These are phyloP conservation scores for Coryphaenoides rupestris DNA, from an alignment of 2,113 vertebrate species.

Conservation along the genomic window DNA sequence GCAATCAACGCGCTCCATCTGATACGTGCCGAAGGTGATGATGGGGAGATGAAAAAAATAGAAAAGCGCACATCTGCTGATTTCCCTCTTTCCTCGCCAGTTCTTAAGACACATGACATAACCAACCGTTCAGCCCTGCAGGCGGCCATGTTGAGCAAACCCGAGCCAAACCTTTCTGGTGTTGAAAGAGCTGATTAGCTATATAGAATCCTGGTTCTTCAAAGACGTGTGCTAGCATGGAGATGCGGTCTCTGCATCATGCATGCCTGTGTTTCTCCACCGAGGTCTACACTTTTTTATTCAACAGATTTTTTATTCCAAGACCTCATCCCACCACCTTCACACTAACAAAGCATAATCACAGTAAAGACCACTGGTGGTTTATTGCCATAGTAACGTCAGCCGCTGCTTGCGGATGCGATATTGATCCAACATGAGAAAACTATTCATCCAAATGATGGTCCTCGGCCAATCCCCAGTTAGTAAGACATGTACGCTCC, in stretches of 20 bases:
- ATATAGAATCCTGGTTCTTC: too few relatives aligned
- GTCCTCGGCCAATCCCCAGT: not conserved
- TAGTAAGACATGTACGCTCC: slow-evolving; percentile 1
- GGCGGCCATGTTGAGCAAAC: too few relatives aligned
- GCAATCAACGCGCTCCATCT: not conserved
- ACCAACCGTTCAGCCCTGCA: not conserved
- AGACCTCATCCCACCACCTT: not conserved
- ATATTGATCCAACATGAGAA: not conserved
- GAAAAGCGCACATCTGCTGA: not conserved
- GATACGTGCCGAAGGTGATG: not conserved
- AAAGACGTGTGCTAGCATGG: too few relatives aligned
- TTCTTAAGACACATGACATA: not conserved
- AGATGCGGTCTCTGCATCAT: too few relatives aligned
- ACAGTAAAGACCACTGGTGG: not conserved
- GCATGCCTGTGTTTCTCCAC: too few relatives aligned
- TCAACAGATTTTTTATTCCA: too few relatives aligned
- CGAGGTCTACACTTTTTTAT: too few relatives aligned
- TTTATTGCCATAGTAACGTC: slow-evolving; percentile 5
- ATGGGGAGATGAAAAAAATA: not conserved
- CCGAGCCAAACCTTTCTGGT: too few relatives aligned
- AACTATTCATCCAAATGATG: not conserved
- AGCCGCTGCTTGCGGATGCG: slow-evolving; percentile 2
- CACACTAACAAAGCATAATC: not conserved
- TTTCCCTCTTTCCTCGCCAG: too few relatives aligned
- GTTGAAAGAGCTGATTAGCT: too few relatives aligned